Conservation (phyloP, 2,113 vertebrate genomes). For the Hemiscyllium ocellatum region DNA sequence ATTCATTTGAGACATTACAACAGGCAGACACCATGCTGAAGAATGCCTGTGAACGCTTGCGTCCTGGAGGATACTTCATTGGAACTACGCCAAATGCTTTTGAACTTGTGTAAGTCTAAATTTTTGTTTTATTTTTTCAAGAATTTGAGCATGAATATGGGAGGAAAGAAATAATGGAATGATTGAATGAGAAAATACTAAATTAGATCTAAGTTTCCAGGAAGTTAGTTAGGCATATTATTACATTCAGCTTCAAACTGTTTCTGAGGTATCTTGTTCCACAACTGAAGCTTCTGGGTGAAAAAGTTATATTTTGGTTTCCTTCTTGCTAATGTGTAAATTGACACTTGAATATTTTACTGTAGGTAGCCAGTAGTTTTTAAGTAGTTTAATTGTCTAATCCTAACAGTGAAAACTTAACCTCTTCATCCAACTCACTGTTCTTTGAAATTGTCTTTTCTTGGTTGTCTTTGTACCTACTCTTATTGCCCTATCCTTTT, state of each 20-base stretch:
- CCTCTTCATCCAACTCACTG: neutral
- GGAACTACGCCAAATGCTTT: slow-evolving; percentile 94
- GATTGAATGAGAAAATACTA: neutral
- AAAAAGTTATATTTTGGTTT: neutral
- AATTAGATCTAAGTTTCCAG: neutral
- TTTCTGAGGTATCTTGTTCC: neutral
- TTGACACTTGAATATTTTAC: neutral
- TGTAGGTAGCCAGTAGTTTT: neutral
- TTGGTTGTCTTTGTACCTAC: neutral
- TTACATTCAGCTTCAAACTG: neutral
- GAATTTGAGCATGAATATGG: neutral
- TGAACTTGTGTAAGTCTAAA: slow-evolving; percentile 77
- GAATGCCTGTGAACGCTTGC: slow-evolving; percentile 85
- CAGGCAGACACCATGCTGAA: slow-evolving; percentile 90
- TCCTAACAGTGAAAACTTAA: neutral
- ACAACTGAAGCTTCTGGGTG: neutral
- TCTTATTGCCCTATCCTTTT: neutral
- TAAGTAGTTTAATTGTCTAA: neutral
- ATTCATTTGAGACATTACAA: slow-evolving; percentile 82
- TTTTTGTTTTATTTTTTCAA: neutral
- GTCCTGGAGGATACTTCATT: slow-evolving; percentile 88
- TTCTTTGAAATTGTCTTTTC: neutral
- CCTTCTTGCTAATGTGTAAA: neutral
- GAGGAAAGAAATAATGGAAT: no score
- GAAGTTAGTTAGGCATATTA: neutral